phyloP scores from a whole-genome alignment of 2,888 invertebrate genomes.

The Agrotis puta region DNA sequence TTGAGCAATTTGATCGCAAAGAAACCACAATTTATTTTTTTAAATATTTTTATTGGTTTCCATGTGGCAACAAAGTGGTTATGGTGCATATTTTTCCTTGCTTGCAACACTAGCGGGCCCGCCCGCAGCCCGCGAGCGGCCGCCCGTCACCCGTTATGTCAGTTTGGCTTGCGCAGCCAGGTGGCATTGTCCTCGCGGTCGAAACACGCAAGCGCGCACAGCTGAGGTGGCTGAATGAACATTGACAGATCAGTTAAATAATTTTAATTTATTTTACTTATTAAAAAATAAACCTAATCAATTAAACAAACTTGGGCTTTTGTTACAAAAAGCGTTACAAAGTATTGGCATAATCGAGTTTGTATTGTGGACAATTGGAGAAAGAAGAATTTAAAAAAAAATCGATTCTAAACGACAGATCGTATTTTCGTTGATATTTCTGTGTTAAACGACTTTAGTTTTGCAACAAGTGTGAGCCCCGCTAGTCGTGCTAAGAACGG shows the following conservation, averaged over 20 bases:
- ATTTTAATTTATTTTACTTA: slow-evolving; percentile 73
- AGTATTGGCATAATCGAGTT: slow-evolving; percentile 69
- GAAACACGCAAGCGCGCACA: slow-evolving; percentile 75
- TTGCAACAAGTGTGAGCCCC: slow-evolving; percentile 84
- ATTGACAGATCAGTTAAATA: slow-evolving; percentile 79
- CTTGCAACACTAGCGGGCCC: slow-evolving; percentile 67
- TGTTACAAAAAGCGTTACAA: slow-evolving; percentile 74
- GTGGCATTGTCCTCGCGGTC: slow-evolving; percentile 72
- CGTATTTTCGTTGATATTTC: slow-evolving; percentile 80
- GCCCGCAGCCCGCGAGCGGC: slow-evolving; percentile 66
- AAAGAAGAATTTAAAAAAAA: slow-evolving; percentile 77
- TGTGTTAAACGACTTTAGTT: slow-evolving; percentile 78
- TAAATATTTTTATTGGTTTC: slow-evolving; percentile 4
- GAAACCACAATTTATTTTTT: neutral
- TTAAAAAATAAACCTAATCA: slow-evolving; percentile 70
- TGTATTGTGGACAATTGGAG: slow-evolving; percentile 66
- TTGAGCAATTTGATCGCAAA: neutral
- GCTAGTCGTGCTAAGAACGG: slow-evolving; percentile 81
- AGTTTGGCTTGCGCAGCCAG: slow-evolving; percentile 84
- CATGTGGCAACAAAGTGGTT: slow-evolving; percentile 37
- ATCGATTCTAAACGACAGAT: slow-evolving; percentile 83
- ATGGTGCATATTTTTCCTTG: slow-evolving; percentile 7
- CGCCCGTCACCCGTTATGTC: slow-evolving; percentile 68
- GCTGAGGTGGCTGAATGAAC: slow-evolving; percentile 78
- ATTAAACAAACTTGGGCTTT: slow-evolving; percentile 76